Base-by-base conservation (phyloP, 2,113 vertebrate genomes). In the Nymphicus hollandicus region DNA sequence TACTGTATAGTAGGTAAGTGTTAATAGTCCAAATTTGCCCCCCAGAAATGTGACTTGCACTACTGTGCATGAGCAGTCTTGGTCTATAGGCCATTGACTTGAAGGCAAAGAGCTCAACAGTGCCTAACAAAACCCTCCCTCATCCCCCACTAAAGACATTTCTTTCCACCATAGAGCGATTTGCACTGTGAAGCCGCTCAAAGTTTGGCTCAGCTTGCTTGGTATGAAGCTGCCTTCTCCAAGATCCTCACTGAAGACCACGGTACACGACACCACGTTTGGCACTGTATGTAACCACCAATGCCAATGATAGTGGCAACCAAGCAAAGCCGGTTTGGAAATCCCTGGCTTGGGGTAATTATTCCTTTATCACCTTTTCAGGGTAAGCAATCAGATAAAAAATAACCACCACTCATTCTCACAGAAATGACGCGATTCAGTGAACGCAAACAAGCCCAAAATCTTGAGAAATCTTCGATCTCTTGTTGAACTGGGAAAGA, bases 201-300 rank as follows among this genome's bases (percentile, higher is more conserved):
- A 35, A 37, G 19, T 64, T 66, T 61, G 44, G 28, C 61, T 91
- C 33, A 8, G 10, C 43, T 72, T 68, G 37, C 78, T 44, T 8
- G 13, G 31, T 23, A 37, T 1, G 20, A 91, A 79, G 85, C 39
- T 50, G 41, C 23, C 20, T 81, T 58, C 77, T 46, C 61, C 0
- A 7, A 74, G 55, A 56, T 29, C 20, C n/a, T 69, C 53, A 9
- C 28, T 64, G 39, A 64, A 56, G 43, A 64, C 16, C 52, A 4
- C 0, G 3, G 2, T 14, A n/a, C 27, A 12, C 0, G 0, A 23
- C 41, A 19, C 18, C 7, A 12, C 2, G 1, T 8, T 46, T 0
- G 0, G 78, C 23, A 7, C 5, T 11, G 3, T 1, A 11, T 1
- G 0, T 49, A 46, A 41, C 4, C 31, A 7, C 20, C 0, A 0